Conservation (phyloP, 2,888 invertebrate genomes). For the Parnassius glacialis region DNA sequence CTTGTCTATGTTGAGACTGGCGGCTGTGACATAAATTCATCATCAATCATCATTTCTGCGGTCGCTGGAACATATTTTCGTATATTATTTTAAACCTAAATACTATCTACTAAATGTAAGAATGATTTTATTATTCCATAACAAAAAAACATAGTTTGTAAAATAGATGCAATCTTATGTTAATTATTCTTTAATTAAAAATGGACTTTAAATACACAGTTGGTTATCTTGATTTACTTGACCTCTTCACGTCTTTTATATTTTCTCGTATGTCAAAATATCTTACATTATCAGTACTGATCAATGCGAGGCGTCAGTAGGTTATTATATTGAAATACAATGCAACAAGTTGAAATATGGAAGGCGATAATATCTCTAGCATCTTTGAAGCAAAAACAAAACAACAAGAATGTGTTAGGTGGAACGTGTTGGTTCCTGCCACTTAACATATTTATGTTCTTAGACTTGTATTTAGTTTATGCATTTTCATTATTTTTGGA, state of each 20-base stretch:
- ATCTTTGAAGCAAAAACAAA: constrained; percentile 44
- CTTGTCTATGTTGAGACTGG: too few relatives aligned
- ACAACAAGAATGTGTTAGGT: constrained; percentile 28
- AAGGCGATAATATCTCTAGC: constrained; percentile 45
- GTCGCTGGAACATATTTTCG: too few relatives aligned
- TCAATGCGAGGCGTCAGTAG: constrained; percentile 54
- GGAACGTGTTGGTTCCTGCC: constrained; percentile 5
- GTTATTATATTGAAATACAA: constrained; percentile 47
- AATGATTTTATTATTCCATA: neutral
- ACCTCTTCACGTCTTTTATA: constrained; percentile 46
- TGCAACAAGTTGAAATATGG: constrained; percentile 49
- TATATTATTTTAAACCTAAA: too few relatives aligned
- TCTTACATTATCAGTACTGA: constrained; percentile 55
- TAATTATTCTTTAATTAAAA: constrained; percentile 24
- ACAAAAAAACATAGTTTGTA: neutral
- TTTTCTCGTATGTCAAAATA: constrained; percentile 64
- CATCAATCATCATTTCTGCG: too few relatives aligned
- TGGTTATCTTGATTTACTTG: constrained; percentile 34
- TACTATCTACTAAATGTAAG: too few relatives aligned
- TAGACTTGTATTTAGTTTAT: too few relatives aligned
- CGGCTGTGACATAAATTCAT: too few relatives aligned
- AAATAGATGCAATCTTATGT: constrained; percentile 17
- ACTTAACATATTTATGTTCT: neutral
- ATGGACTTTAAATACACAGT: constrained; percentile 3
- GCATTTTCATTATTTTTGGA: too few relatives aligned